A percentile compares a stretch with the other conserved stretches of the same genome.
These are phyloP conservation scores for Eubasilissa regina DNA, from an alignment of 1,140 invertebrate genomes.

Conservation along the genomic window DNA sequence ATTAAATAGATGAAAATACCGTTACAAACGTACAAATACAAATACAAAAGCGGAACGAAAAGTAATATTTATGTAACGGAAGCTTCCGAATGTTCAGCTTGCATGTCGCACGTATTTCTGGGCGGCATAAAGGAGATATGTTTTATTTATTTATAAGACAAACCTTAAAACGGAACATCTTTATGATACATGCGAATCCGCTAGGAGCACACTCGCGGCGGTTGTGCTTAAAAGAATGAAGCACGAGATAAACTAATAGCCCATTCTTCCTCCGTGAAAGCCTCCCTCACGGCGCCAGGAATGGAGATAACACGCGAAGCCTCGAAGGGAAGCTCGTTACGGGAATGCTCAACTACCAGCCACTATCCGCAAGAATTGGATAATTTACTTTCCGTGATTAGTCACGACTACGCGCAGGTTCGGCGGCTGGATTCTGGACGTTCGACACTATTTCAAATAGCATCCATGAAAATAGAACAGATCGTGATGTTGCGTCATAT, in stretches of 20 bases:
- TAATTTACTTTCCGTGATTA: constrained; percentile 31
- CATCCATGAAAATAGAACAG: neutral
- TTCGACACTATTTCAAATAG: neutral
- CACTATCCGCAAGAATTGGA: neutral
- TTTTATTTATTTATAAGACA: constrained; percentile 29
- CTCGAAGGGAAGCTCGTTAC: constrained; percentile 36
- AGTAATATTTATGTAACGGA: too few species aligned
- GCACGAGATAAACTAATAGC: constrained; percentile 46
- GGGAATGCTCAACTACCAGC: neutral
- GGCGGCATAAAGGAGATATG: constrained; percentile 6
- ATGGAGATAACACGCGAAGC: constrained; percentile 38
- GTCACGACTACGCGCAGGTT: neutral
- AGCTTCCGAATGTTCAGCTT: too few species aligned
- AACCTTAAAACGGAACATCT: constrained; percentile 30
- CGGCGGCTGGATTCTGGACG: neutral
- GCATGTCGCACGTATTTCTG: neutral
- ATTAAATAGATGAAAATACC: too few species aligned
- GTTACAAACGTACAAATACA: too few species aligned
- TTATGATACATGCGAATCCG: constrained; percentile 29
- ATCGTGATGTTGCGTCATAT: too few species aligned
- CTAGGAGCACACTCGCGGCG: constrained; percentile 15
- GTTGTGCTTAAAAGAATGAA: constrained; percentile 34
- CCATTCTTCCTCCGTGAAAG: constrained; percentile 42
- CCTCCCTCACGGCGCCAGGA: constrained; percentile 26
- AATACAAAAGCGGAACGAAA: too few species aligned